Conservation (phyloP, 2,797 vertebrate species). For the Syngnathus acus region DNA sequence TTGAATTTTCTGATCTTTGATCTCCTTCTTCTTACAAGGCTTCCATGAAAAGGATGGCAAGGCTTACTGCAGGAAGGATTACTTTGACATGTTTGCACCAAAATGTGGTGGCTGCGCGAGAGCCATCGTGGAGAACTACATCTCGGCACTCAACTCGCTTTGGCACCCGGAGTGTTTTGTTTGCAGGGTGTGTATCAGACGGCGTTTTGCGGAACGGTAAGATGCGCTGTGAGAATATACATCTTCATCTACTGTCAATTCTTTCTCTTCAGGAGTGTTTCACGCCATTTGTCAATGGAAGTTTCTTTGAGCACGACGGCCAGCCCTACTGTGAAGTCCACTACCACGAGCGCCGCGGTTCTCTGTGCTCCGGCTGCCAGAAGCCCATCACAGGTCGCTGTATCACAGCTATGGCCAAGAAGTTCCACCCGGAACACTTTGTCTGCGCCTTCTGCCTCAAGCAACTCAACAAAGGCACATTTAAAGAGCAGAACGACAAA, state of each 20-base stretch:
- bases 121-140: constrained; percentile 97
- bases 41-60: constrained; percentile 98
- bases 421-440: constrained; percentile 98
- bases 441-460: constrained; percentile 98
- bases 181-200: constrained; percentile 80
- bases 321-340: constrained; percentile 98
- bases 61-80: constrained; percentile 96
- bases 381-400: constrained; percentile 98
- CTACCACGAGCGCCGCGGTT: constrained; percentile 93
- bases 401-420: constrained; percentile 96
- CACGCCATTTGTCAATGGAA: constrained; percentile 92
- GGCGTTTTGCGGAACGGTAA: neutral
- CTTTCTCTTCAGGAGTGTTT: constrained; percentile 83
- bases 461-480: constrained; percentile 98
- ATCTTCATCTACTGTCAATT: neutral
- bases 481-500: constrained; percentile 99
- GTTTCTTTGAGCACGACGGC: constrained; percentile 96
- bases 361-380: constrained; percentile 95
- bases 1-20: neutral
- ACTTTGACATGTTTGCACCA: constrained; percentile 98
- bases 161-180: constrained; percentile 99
- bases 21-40: constrained; percentile 58
- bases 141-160: constrained; percentile 93
- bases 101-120: constrained; percentile 94
- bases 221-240: neutral